Base-by-base conservation (phyloP, 2,797 vertebrate genomes). In the Trachurus trachurus region DNA sequence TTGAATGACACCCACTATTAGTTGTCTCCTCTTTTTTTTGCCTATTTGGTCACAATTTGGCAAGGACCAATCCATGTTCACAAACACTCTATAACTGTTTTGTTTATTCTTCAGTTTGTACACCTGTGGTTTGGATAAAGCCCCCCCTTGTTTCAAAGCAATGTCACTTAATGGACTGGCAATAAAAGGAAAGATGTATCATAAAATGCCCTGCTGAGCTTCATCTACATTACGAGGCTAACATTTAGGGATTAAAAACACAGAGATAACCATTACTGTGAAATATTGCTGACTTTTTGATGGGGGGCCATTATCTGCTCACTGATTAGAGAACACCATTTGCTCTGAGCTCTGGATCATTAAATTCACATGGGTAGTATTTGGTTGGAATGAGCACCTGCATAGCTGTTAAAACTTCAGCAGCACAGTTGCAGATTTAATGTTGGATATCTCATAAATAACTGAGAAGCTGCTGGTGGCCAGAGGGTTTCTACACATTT, bases 181-280 rank as follows among this genome's bases (percentile, higher is more conserved):
- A 86, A 84, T 89, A 85, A 91, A 84, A 22, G 62, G 45, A 53
- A 59, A 13, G 21, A 10, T 31, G 39, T 66, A 31, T 11, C 26
- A 37, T 71, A 9, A 47, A 58, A 50, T 0, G 0, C 26, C 2
- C 53, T 16, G 9, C 29, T 22, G 7, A 39, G 59, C 3, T 61
- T 70, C 6, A 26, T 60, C 37, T n/a, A 13, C 13, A 0, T 42
- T 16, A 19, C 16, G 6, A 1, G 34, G 44, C 29, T 73, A 15
- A 65, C 16, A 68, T 76, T 13, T 61, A 59, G 37, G 37, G 61
- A 65, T 44, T 3, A 22, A 52, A 74, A 29, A 31, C 16, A 37
- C 34, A 59, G 17, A 59, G 17, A 53, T 9, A 49, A 50, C 15
- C 2, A 44, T 44, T 26, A 47, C n/a, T 2, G 2, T 31, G 16